Evolutionary conservation across 2,888 invertebrate species (phyloP).

Genomic region (Hydriomena furcata): DNA sequence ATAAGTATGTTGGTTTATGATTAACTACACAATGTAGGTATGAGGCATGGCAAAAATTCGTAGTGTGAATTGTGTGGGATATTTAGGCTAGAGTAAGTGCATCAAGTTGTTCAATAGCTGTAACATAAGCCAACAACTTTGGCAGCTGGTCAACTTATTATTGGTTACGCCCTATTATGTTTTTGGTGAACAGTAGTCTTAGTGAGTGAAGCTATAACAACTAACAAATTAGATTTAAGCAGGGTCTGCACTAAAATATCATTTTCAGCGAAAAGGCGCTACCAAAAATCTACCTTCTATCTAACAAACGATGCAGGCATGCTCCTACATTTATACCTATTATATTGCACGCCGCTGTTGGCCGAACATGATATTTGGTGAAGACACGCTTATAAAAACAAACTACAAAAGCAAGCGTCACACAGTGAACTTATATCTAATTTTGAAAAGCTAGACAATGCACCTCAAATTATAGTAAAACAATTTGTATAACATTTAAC

Average conservation of each 20-base stretch:
- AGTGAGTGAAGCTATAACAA: not conserved
- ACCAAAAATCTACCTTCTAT: not conserved
- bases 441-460: slow-evolving; percentile 28
- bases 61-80: not conserved
- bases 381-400: slow-evolving; percentile 7
- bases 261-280: not conserved
- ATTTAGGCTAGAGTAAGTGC: not conserved
- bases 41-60: slow-evolving; percentile 1
- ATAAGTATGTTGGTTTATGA: not conserved
- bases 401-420: slow-evolving; percentile 25
- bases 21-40: not conserved
- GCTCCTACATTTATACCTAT: not conserved
- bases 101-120: too few relatives aligned
- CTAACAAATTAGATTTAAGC: not conserved
- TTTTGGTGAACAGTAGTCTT: too few relatives aligned
- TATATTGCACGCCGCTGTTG: not conserved
- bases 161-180: too few relatives aligned
- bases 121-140: too few relatives aligned
- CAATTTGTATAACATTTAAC: slow-evolving; percentile 8
- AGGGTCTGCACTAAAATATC: not conserved
- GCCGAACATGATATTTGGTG: slow-evolving; percentile 10
- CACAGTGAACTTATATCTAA: slow-evolving; percentile 27
- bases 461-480: slow-evolving; percentile 25
- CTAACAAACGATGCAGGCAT: not conserved
- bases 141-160: too few relatives aligned